Evolutionary conservation across 2,113 vertebrate species (phyloP), one percentile per base, ranked within the genome.

Genomic region (Delphinapterus leucas): DNA sequence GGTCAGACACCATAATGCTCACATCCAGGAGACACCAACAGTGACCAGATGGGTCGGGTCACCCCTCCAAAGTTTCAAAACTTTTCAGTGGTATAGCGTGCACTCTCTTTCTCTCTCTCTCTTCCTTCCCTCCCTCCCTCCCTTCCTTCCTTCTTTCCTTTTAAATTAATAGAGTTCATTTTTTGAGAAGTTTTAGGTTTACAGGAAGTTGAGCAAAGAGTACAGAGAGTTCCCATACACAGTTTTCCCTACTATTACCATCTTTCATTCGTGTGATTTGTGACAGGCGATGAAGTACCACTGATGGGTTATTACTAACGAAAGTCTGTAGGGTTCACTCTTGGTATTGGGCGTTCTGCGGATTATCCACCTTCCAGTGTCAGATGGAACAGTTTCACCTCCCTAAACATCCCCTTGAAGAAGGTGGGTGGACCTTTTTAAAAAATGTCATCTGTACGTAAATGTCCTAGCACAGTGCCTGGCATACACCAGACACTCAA

Each of bases 401-500:
- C 23, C 70, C 41, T 53, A 11, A 88, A 67, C 25, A 36, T 26
- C 9, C 55, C 18, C 76, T 4, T 77, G 49, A 21, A 18, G 49
- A 53, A 53, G 47, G 25, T 68, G 60, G 60, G 26, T 21, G 14
- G 33, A 14, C 33, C 14, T 74, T 88, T 55, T 38, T 13, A 0
- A 68, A 92, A 92, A 74, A 20, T 33, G 36, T 47, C 8, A 0
- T n/a, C 73, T 49, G 28, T 71, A 23, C 0, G 10, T 17, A 25
- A 28, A 31, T 3, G 5, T 53, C 26, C 82, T 49, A 10, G 49
- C 9, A 38, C 1, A 1, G 67, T 0, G 0, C 53, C 77, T 3
- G 25, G 44, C 26, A 5, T 25, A 15, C 15, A 2, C 17, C 21
- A 1, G 68, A 53, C 28, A 2, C n/a, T 70, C 81, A 49, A 3